Evolutionary conservation across 2,888 invertebrate genomes (phyloP).

Genomic region (Melieria omissa): DNA sequence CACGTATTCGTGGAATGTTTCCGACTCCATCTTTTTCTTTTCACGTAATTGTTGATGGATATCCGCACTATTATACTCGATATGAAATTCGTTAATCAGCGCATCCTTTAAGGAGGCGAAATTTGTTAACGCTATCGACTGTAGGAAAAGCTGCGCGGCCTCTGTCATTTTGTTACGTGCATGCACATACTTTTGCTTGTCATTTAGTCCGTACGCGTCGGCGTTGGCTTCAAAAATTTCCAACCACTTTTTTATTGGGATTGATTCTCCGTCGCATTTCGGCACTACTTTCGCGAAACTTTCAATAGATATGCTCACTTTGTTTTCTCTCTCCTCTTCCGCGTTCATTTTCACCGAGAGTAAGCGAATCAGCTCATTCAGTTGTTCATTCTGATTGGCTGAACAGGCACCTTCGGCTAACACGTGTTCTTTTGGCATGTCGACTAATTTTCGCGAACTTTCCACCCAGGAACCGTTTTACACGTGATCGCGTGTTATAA

Average conservation of each 20-base stretch:
- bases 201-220: conserved; percentile 25
- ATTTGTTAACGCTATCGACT: conserved; percentile 31
- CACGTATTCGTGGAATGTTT: conserved; percentile 38
- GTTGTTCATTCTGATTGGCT: neutral
- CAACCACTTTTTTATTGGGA: neutral
- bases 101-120: too few relatives aligned
- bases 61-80: conserved; percentile 35
- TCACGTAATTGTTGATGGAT: conserved; percentile 31
- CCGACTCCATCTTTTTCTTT: conserved; percentile 29
- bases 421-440: neutral
- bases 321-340: neutral
- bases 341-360: neutral
- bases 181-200: conserved; percentile 38
- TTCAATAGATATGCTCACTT: neutral
- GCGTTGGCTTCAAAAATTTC: neutral
- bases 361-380: conserved; percentile 4
- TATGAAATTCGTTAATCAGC: conserved; percentile 32
- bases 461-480: too few relatives aligned
- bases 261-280: neutral
- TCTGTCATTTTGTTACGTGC: conserved; percentile 39
- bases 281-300: neutral
- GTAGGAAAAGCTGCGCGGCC: conserved; percentile 37
- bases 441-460: conserved; percentile 3
- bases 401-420: neutral
- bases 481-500: too few relatives aligned